Base-by-base conservation (phyloP, 2,888 invertebrate genomes). In the Salpingus planirostris region DNA sequence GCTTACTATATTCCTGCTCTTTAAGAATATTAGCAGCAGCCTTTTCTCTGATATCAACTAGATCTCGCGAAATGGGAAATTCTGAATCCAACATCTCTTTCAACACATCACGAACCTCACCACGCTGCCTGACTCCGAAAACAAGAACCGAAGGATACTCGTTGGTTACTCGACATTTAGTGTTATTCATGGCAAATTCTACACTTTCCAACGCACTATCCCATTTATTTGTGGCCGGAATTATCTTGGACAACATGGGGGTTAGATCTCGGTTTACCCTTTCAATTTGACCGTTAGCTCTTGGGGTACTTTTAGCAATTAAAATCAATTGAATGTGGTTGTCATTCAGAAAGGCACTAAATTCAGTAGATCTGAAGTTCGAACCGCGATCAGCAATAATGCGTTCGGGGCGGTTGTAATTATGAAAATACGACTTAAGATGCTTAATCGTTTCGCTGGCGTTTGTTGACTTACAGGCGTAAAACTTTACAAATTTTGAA, bases 371-470 rank as follows among this genome's bases (percentile, higher is more conserved):
- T 0, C 59, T 64, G 31, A 58, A 65, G 4, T 47, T 43, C 3
- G 55, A 47, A 8, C 62, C 61, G 10, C 52, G 33, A 32, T 65
- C 62, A 2, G 51, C 47, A 8, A 64, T 51, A 6, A 61, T 40
- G 10, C 51, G 24, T 6, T 3, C 10, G 0, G 49, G 50, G 11
- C 36, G 34, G 30, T 42, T 46, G 23, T 46, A 52, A 15, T 22
- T 3, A 2, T 21, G 13, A 18, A 50, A 52, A 32, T 49, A 50
- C 10, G 29, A 7, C 11, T 28, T 24, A 2, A 53, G 13, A 13
- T 23, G 41, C 5, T 39, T 40, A 5, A 48, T 44, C 8, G 33
- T 23, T 29, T 44, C 46, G 2, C 29, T 1, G 22, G 23, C 5
- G 5, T 11, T 11, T 5, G 23, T 23, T 5, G 6, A 7, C 5